phyloP scores from a whole-genome alignment of 2,888 invertebrate genomes.

The Uropetala carovei region DNA sequence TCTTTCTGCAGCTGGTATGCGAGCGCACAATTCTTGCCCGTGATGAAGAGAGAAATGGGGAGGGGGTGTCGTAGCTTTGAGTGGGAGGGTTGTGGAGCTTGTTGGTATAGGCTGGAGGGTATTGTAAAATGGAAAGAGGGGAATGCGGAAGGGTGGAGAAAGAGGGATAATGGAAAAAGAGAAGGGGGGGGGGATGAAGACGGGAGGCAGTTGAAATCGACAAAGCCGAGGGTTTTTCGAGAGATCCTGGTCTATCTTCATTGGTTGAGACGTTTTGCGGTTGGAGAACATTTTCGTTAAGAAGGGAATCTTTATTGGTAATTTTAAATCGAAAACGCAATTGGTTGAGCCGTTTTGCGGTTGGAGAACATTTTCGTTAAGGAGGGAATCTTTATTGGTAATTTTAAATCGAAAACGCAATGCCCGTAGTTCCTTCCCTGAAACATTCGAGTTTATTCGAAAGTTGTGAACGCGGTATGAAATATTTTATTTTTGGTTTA shows the following conservation, averaged over 20 bases:
- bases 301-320: conserved; percentile 50
- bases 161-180: neutral
- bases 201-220: neutral
- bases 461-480: too few relatives aligned
- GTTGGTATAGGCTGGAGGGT: neutral
- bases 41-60: neutral
- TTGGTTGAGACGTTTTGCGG: neutral
- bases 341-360: neutral
- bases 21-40: neutral
- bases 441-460: neutral
- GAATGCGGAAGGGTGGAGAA: neutral
- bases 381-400: conserved; percentile 48
- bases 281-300: conserved; percentile 30
- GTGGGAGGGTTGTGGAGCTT: neutral
- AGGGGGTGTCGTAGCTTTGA: neutral
- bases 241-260: conserved; percentile 22
- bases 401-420: conserved; percentile 1
- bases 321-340: conserved; percentile 47
- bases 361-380: conserved; percentile 30
- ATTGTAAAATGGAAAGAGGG: neutral
- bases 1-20: neutral
- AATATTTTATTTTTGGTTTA: too few relatives aligned
- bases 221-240: conserved; percentile 41
- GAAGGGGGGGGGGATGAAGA: neutral
- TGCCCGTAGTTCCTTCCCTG: neutral